Base-by-base conservation (phyloP, 2,888 invertebrate genomes). In the Lasioglossum villosulum region DNA sequence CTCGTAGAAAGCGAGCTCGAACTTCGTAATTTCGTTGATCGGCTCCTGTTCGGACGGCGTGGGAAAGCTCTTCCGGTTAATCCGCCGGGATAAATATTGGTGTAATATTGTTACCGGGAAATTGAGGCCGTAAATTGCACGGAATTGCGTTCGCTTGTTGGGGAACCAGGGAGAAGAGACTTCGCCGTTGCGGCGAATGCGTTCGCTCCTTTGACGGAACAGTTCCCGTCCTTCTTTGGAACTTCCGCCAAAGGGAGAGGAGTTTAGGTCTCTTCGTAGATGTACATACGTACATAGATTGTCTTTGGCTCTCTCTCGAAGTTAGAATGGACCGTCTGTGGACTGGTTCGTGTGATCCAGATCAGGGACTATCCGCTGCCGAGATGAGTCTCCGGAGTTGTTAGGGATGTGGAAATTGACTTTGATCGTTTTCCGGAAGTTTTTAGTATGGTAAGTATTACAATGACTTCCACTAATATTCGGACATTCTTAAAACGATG, bases 21-120 rank as follows among this genome's bases (percentile, higher is more conserved):
- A 78, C 72, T 70, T 52, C 6, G 77, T n/a, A 39, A 48, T 45
- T 75, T 68, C 48, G 27, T 75, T 48, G 12, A 14, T 37, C 66
- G n/a, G 27, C 23, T n/a, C 34, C 66, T 0, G 52, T 52, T 52
- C 23, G 52, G 52, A 52, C 52, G 52, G 52, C 52, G 66, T 19
- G 66, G 30, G 34, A 34, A 30, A 66, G 63, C 63, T 66, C 30
- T 66, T 16, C 63, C 63, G 16, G 30, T 19, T 66, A 34, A 66
- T 66, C 63, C 30, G 16, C 16, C 30, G 30, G 34, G 30, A 66
- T 66, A 66, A 66, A 66, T 66, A 66, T 66, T 66, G 63, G 63
- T 66, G 30, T 70, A 30, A 37, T 70, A 70, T 70, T 70, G 63
- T 19, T 45, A 12, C 14, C 12, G 27, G 19, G 27, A 66, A 30